Evolutionary conservation across 2,113 vertebrate species (phyloP).

Genomic region (Tachycineta bicolor): DNA sequence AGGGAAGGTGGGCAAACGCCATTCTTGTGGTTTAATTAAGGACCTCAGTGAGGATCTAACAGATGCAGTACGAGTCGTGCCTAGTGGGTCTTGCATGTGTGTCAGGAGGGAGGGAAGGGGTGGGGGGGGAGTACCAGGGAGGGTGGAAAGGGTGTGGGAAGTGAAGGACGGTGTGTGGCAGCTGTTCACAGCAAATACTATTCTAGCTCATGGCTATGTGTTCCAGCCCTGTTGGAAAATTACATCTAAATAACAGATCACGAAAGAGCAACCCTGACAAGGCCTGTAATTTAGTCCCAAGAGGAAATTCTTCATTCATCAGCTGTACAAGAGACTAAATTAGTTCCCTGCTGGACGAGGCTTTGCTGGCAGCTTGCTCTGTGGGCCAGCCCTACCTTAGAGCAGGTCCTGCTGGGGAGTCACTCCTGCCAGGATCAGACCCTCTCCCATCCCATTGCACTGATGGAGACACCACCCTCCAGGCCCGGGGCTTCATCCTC

Average conservation of each 20-base stretch:
- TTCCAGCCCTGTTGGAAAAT: slow-evolving; percentile 82
- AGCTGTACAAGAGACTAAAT: slow-evolving; percentile 76
- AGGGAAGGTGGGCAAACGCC: slow-evolving; percentile 65
- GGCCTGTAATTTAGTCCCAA: slow-evolving; percentile 84
- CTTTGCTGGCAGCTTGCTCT: slow-evolving; percentile 65
- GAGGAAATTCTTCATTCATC: slow-evolving; percentile 87
- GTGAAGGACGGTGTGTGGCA: slow-evolving; percentile 64
- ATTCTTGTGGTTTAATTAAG: slow-evolving; percentile 77
- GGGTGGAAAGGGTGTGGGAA: slow-evolving; percentile 55
- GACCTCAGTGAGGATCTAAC: slow-evolving; percentile 61
- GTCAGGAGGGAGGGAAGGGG: not conserved
- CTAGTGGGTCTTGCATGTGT: slow-evolving; percentile 15
- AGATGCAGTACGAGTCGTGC: not conserved
- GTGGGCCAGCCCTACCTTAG: slow-evolving; percentile 60
- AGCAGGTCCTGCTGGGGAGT: slow-evolving; percentile 26
- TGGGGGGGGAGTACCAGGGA: not conserved
- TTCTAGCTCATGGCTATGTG: slow-evolving; percentile 78
- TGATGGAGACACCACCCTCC: not conserved
- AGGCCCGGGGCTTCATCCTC: not conserved
- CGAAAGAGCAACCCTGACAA: slow-evolving; percentile 74
- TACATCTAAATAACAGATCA: slow-evolving; percentile 86
- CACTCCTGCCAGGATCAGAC: not conserved
- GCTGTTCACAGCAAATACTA: slow-evolving; percentile 75
- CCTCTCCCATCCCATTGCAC: not conserved
- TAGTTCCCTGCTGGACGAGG: slow-evolving; percentile 71